Evolutionary conservation across 2,888 invertebrate species (phyloP).

Genomic region (Xanthia togata): DNA sequence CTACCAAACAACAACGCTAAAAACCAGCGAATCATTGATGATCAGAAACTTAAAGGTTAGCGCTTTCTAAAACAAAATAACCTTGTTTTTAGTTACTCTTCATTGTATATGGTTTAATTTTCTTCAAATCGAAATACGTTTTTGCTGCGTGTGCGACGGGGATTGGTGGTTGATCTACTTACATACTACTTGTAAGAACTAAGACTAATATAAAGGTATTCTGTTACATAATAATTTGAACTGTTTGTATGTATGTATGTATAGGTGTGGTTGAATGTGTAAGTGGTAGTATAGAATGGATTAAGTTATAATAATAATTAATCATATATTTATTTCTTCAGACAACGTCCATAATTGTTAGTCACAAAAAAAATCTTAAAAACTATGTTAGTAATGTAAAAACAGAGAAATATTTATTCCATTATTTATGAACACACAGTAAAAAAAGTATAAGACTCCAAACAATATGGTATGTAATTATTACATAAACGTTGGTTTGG

Average conservation of each 20-base stretch:
- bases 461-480: not conserved
- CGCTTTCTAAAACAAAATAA: not conserved
- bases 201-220: slow-evolving; percentile 7
- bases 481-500: not conserved
- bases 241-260: not conserved
- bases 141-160: slow-evolving; percentile 45
- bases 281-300: not conserved
- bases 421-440: not conserved
- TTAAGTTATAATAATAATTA: not conserved
- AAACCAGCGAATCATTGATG: slow-evolving; percentile 97
- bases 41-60: slow-evolving; percentile 95
- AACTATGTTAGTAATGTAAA: too few relatives aligned
- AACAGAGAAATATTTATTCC: not conserved
- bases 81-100: slow-evolving; percentile 6
- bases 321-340: too few relatives aligned
- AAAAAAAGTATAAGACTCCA: not conserved
- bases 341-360: too few relatives aligned
- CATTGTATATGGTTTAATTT: slow-evolving; percentile 43
- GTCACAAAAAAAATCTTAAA: too few relatives aligned
- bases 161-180: slow-evolving; percentile 13
- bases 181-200: not conserved
- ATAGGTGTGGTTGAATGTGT: not conserved
- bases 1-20: slow-evolving; percentile 96
- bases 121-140: slow-evolving; percentile 44
- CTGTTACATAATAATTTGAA: not conserved